Base-by-base conservation (phyloP, 2,888 invertebrate genomes). In the Cyrtodaria siliqua region DNA sequence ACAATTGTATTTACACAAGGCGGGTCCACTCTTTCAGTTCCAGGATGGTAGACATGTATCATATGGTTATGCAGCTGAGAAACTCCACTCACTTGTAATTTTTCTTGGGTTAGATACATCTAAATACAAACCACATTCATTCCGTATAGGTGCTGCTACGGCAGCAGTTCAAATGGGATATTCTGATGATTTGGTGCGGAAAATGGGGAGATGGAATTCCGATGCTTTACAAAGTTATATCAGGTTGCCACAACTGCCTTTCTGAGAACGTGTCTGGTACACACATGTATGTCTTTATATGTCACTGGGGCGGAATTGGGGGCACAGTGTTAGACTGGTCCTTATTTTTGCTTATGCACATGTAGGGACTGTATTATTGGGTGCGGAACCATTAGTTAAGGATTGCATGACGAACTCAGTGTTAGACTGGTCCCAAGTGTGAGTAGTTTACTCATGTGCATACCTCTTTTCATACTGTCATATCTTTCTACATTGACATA, bases 101-200 rank as follows among this genome's bases (percentile, higher is more conserved):
- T 61, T 27, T 49, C n/a, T 47, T 27, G 49, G 49, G 1, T 61
- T 61, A 33, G 29, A 61, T 49, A 42, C 61, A 49, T 23, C 26
- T 29, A 23, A 14, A n/a, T 49, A 49, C 29, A 61, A 61, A 24
- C 38, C 18, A 24, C 57, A 57, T n/a, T 38, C 20, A 14, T 57
- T 57, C 26, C 40, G 42, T 3, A 57, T 42, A 16, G 57, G 57
- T 20, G 57, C 57, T 9, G 57, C 57, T 14, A 57, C 57, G n/a
- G 40, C 29, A 40, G 40, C 57, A 2, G 38, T 38, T n/a, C 38
- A 42, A 12, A 8, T 57, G 24, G 42, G 57, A 20, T 57, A 42
- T 42, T 57, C 57, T 23, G 57, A 57, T 20, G 40, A 24, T 42
- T 20, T 24, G 23, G 38, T 57, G 20, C 57, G 38, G 29, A 12